Percentiles rank a stretch among this genome's conserved stretches.
Conservation (phyloP, 2,888 invertebrate genomes). For the Linyphia triangularis region DNA sequence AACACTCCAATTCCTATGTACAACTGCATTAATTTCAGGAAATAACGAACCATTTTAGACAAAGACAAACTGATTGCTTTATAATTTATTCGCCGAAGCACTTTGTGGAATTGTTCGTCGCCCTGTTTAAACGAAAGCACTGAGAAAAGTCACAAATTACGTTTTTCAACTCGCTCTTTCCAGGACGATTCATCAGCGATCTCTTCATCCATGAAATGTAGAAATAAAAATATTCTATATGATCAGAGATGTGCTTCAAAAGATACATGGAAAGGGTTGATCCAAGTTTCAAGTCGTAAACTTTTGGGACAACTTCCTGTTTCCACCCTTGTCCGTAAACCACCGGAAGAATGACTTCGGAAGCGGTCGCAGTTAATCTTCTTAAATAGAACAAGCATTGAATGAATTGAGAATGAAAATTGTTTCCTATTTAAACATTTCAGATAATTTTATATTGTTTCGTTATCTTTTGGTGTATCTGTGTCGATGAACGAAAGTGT, state of each 20-base stretch:
- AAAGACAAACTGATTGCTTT: not conserved
- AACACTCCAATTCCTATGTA: not conserved
- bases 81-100: not conserved
- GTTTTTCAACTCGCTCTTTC: not conserved
- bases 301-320: constrained; percentile 60
- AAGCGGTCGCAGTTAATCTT: constrained; percentile 59
- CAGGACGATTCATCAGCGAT: not conserved
- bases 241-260: constrained; percentile 11
- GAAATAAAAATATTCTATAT: constrained; percentile 39
- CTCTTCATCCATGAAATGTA: not conserved
- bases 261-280: constrained; percentile 59
- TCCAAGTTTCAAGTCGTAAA: constrained; percentile 45
- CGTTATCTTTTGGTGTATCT: too few species aligned
- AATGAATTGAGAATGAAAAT: not conserved
- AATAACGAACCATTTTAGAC: not conserved
- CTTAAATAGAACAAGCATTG: constrained; percentile 22
- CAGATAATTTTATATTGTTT: too few species aligned
- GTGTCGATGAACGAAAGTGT: too few species aligned
- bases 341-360: constrained; percentile 48
- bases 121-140: not conserved
- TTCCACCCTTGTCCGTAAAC: not conserved
- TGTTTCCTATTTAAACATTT: not conserved
- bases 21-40: not conserved
- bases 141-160: not conserved
- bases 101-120: not conserved